Evolutionary conservation across 2,888 invertebrate genomes (phyloP).

Genomic region (Cryptocheilus praepositus): DNA sequence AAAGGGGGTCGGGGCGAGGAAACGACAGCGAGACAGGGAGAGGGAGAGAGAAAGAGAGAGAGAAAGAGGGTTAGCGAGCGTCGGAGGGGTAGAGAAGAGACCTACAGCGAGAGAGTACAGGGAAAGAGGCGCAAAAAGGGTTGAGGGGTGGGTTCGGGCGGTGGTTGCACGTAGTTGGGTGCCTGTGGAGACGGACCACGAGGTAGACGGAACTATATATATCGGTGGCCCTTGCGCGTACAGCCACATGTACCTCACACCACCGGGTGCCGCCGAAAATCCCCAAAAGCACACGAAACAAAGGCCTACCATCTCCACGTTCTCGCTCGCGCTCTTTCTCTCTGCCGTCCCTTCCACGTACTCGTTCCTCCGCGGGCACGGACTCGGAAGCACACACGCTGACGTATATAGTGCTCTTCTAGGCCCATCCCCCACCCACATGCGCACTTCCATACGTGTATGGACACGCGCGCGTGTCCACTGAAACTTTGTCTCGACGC

Average conservation of each 20-base stretch:
- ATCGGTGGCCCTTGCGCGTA: constrained; percentile 55
- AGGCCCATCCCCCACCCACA: constrained; percentile 1
- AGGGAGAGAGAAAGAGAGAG: background rate
- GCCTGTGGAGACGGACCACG: constrained; percentile 42
- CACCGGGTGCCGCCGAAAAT: constrained; percentile 63
- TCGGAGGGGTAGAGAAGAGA: too few relatives aligned
- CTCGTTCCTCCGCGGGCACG: constrained; percentile 8
- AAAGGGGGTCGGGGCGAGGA: constrained; percentile 2
- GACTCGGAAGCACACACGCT: background rate
- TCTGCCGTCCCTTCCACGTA: constrained; percentile 21
- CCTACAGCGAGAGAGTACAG: background rate
- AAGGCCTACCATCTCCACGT: constrained; percentile 56
- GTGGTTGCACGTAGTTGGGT: constrained; percentile 27
- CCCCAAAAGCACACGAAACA: constrained; percentile 66
- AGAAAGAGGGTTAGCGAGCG: constrained; percentile 8
- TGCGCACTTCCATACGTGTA: background rate
- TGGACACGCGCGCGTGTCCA: constrained; percentile 4
- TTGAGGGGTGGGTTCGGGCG: constrained; percentile 28
- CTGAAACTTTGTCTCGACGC: constrained; percentile 11
- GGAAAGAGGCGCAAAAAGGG: constrained; percentile 31
- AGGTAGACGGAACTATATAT: constrained; percentile 58
- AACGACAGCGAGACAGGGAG: constrained; percentile 31
- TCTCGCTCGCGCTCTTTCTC: constrained; percentile 11
- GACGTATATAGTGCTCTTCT: background rate
- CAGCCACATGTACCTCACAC: constrained; percentile 52